Conservation (phyloP, 2,797 vertebrate species). For the Typhlichthys eigenmanni region DNA sequence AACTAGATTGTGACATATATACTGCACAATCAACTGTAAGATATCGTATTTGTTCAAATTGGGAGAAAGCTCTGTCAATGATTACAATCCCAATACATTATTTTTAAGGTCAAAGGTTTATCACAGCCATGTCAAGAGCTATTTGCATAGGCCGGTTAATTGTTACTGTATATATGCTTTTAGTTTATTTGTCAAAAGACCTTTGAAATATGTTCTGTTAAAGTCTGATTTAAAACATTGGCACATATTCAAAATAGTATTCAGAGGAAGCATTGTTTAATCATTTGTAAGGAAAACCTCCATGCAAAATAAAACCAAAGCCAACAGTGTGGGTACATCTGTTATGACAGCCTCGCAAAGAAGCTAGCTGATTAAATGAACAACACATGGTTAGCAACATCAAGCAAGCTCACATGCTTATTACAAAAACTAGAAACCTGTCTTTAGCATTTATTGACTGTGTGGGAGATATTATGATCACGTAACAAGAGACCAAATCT, state of each 20-base stretch:
- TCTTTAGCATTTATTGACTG: constrained; percentile 22
- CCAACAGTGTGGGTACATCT: constrained; percentile 13
- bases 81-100: constrained; percentile 37
- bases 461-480: constrained; percentile 22
- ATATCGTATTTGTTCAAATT: background rate
- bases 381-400: constrained; percentile 25
- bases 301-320: constrained; percentile 5
- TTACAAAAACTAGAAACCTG: constrained; percentile 27
- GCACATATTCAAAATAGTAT: constrained; percentile 29
- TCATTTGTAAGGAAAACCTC: background rate
- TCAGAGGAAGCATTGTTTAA: background rate
- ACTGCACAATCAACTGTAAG: background rate
- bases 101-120: constrained; percentile 42
- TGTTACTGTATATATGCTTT: constrained; percentile 37
- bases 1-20: too few species aligned
- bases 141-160: constrained; percentile 47
- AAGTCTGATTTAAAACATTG: background rate
- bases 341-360: constrained; percentile 3
- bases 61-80: constrained; percentile 12
- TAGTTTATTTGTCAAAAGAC: constrained; percentile 49
- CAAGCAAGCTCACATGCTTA: constrained; percentile 19
- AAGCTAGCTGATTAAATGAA: constrained; percentile 21
- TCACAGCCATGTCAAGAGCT: constrained; percentile 33
- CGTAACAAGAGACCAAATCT: constrained; percentile 8
- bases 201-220: constrained; percentile 44